These are phyloP conservation scores for Tetropium fuscum DNA, from an alignment of 2,888 invertebrate genomes.

Conservation along the genomic window DNA sequence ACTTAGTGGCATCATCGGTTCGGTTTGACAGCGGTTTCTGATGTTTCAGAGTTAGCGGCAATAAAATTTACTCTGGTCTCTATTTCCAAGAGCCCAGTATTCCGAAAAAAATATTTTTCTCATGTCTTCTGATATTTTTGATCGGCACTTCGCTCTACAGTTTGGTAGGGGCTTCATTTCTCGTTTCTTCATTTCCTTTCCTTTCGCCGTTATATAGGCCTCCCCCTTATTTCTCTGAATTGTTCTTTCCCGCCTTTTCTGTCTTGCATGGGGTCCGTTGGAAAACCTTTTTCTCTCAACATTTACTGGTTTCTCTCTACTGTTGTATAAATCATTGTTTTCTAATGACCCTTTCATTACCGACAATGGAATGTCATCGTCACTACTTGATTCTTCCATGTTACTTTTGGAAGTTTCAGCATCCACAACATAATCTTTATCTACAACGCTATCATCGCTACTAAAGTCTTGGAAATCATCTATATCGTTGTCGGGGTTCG, in stretches of 20 bases:
- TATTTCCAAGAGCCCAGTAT: constrained; percentile 26
- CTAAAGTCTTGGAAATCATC: not conserved
- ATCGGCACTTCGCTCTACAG: constrained; percentile 28
- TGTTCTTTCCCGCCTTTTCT: not conserved
- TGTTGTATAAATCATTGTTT: not conserved
- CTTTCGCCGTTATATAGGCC: not conserved
- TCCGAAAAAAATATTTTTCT: constrained; percentile 22
- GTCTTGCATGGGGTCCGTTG: not conserved
- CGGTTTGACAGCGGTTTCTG: constrained; percentile 25
- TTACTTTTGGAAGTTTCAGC: constrained; percentile 1
- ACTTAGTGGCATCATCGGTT: constrained; percentile 1
- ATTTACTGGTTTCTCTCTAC: not conserved
- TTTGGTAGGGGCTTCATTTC: not conserved
- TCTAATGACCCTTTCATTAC: not conserved
- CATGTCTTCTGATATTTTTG: constrained; percentile 1
- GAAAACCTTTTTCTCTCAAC: not conserved
- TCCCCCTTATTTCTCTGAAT: not conserved
- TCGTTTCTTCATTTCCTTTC: not conserved
- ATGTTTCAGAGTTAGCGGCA: constrained; percentile 8
- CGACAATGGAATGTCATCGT: constrained; percentile 1
- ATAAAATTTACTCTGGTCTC: constrained; percentile 26
- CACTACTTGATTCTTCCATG: not conserved
- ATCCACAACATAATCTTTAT: not conserved
- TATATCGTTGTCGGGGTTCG: not conserved
- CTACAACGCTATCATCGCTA: not conserved